Percentiles rank a stretch among this genome's conserved stretches.
Evolutionary conservation across 2,113 vertebrate genomes (phyloP).

Genomic region (Fukomys damarensis): DNA sequence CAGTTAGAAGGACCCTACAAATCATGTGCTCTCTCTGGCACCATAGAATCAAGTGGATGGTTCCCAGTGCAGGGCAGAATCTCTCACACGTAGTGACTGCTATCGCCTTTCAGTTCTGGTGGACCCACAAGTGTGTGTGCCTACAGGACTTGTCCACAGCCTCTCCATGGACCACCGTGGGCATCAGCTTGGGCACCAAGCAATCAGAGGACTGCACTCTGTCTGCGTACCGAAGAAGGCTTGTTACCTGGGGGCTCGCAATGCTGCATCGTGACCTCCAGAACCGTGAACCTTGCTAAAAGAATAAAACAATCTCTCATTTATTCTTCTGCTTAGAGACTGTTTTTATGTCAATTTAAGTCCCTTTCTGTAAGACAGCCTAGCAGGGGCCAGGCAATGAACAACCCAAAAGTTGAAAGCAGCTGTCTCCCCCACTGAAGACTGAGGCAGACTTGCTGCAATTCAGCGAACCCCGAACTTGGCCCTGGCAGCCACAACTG

Average conservation of each 20-base stretch:
- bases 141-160: fast-evolving
- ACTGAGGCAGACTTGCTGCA: fast-evolving
- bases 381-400: neutral
- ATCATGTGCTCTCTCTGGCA: neutral
- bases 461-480: fast-evolving
- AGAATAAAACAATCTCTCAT: fast-evolving
- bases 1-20: fast-evolving
- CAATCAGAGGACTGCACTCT: fast-evolving
- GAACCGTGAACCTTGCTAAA: neutral
- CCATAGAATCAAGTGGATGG: fast-evolving
- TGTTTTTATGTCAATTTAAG: neutral
- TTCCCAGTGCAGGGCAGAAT: fast-evolving
- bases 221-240: fast-evolving
- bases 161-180: fast-evolving
- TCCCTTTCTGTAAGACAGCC: neutral
- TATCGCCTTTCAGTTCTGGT: neutral
- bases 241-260: fast-evolving
- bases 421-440: fast-evolving
- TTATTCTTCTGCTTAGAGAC: neutral
- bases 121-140: fast-evolving
- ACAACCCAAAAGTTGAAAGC: neutral
- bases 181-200: fast-evolving
- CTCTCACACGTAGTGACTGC: fast-evolving
- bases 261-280: fast-evolving
- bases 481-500: fast-evolving